These are phyloP conservation scores for Gasterosteus nipponicus DNA, from an alignment of 2,113 vertebrate species.

Conservation along the genomic window DNA sequence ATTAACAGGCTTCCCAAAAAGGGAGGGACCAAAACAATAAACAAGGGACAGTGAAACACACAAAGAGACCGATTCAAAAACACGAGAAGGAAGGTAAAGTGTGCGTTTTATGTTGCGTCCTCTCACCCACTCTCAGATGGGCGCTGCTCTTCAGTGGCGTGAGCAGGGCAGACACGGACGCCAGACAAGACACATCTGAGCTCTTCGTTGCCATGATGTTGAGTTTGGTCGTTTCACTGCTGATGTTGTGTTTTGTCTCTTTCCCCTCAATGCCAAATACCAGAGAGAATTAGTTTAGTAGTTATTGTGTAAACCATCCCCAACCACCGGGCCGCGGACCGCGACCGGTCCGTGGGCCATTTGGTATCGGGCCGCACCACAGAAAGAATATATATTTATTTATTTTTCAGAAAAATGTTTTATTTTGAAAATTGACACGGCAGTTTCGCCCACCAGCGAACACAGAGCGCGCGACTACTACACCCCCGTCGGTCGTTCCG, in stretches of 20 bases:
- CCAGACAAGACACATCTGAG: slow-evolving; percentile 84
- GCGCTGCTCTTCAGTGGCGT: slow-evolving; percentile 73
- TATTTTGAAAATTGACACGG: no score
- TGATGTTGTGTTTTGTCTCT: slow-evolving; percentile 69
- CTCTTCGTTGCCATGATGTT: slow-evolving; percentile 74
- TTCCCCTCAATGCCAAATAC: slow-evolving; percentile 54
- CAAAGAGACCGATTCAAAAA: not conserved
- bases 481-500: no score
- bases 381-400: no score
- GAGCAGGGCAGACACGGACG: slow-evolving; percentile 77
- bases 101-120: not conserved
- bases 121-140: slow-evolving; percentile 79
- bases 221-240: slow-evolving; percentile 79
- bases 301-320: not conserved
- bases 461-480: no score
- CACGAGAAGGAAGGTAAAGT: not conserved
- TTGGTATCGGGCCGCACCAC: no score
- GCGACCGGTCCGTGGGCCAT: no score
- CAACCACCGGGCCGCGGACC: no score
- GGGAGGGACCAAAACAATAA: not conserved
- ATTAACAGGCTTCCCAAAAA: slow-evolving; percentile 37
- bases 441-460: no score
- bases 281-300: slow-evolving; percentile 5
- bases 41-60: not conserved
- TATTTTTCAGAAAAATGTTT: no score